These are phyloP conservation scores for Hyposoter didymator DNA, from an alignment of 2,888 invertebrate genomes.

Conservation along the genomic window DNA sequence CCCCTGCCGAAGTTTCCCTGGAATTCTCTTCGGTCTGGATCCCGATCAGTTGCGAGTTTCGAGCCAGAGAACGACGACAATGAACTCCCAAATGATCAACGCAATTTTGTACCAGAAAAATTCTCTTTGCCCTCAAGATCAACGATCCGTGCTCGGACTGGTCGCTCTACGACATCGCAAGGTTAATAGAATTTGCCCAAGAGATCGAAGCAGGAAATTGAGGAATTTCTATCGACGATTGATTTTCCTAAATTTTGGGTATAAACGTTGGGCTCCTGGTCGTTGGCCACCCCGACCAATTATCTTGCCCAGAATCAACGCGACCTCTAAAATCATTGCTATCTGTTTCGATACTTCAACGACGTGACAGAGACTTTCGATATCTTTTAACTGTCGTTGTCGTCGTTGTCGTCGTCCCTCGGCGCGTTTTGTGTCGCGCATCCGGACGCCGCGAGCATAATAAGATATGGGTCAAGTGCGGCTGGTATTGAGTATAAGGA, in stretches of 20 bases:
- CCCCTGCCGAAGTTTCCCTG: no score
- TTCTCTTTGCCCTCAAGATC: no score
- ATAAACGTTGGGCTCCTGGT: background rate
- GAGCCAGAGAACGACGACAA: no score
- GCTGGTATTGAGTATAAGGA: constrained; percentile 81
- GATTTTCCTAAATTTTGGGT: background rate
- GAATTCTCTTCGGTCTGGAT: no score
- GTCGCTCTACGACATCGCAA: no score
- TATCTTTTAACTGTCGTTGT: constrained; percentile 53
- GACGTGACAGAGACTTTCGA: constrained; percentile 48
- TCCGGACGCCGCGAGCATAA: constrained; percentile 83
- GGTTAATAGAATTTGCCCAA: background rate
- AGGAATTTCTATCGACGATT: background rate
- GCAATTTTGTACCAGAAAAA: no score
- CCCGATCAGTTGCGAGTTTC: no score
- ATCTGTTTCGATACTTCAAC: constrained; percentile 20
- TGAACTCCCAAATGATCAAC: no score
- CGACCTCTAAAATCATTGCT: constrained; percentile 35
- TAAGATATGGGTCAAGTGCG: constrained; percentile 84
- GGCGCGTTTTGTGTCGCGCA: constrained; percentile 75
- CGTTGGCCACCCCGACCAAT: background rate
- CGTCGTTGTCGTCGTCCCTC: constrained; percentile 3
- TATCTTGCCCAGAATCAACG: constrained; percentile 20
- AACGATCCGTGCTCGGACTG: no score
- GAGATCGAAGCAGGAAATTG: background rate